Base-by-base conservation (phyloP, 64 coral and sea anemone genomes). In the Trachythela sp. region DNA sequence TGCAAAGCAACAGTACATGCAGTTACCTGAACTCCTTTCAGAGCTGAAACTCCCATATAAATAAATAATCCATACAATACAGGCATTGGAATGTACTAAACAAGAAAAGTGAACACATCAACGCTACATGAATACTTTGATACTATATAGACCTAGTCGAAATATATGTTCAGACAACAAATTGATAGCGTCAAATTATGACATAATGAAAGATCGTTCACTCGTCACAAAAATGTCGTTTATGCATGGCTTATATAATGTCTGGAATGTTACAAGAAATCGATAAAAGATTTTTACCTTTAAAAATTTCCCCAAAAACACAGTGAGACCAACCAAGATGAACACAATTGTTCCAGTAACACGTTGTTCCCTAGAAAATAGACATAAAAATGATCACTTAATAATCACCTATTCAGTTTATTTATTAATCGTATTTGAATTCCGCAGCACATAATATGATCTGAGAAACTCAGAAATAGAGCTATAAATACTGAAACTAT, bases 31-130 rank as follows among this genome's bases (percentile, higher is more conserved):
- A 99, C 33, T 38, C 96, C 96, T 52, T 70, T 99, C 1, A 99
- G 59, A 0, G 91, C 93, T 14, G 96, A 93, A 13, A 95, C 87
- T 84, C 96, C 96, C 96, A 99, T 99, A 58, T 94, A 99, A 14
- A 99, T 76, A 41, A 99, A 99, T 54, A 99, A 77, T 18, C 96
- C 96, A 51, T 91, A 99, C 10, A 99, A 64, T 58, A 99, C 96
- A 29, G 96, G 96, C 96, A 95, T 99, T 5, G 96, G 96, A 49
- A 99, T 91, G 20, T 54, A 85, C 95, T 98, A 67, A 24, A 36
- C 34, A 85, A 27, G 20, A 20, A 5, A 45, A 11, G 54, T 17
- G 4, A 58, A 34, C 31, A 38, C 31, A 45, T 45, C 11, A 45
- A 45, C 42, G 42, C 11, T 45, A 11, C 11, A 45, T 45, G 4